phyloP scores from a whole-genome alignment of 1,140 invertebrate species.

The Nasonia vitripennis region DNA sequence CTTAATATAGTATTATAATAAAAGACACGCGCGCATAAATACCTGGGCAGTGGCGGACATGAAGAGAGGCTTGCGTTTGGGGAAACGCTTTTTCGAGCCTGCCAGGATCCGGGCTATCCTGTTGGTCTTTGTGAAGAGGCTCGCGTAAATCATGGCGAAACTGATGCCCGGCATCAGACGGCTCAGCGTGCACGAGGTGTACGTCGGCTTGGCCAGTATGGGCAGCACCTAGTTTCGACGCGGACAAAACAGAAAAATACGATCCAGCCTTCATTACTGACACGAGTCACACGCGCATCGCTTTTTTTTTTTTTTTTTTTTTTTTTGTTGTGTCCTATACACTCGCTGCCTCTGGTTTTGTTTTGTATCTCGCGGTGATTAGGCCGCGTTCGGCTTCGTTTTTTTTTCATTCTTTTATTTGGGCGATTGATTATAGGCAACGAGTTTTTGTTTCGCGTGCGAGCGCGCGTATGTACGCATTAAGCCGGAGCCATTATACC shows the following conservation, averaged over 20 bases:
- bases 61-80: slow-evolving; percentile 85
- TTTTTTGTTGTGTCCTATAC: no score
- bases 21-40: not conserved
- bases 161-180: slow-evolving; percentile 85
- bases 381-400: not conserved
- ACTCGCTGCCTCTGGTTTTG: not conserved
- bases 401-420: not conserved
- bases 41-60: slow-evolving; percentile 77
- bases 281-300: no score
- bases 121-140: slow-evolving; percentile 90
- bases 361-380: not conserved
- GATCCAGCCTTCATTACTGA: slow-evolving; percentile 19
- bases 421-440: no score
- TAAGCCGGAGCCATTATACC: no score
- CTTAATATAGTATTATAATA: no score
- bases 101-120: slow-evolving; percentile 89
- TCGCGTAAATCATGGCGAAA: slow-evolving; percentile 90
- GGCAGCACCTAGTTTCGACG: slow-evolving; percentile 75
- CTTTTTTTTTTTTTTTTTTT: not conserved
- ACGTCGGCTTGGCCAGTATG: slow-evolving; percentile 83
- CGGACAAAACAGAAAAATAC: slow-evolving; percentile 16
- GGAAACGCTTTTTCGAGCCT: slow-evolving; percentile 87
- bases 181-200: slow-evolving; percentile 81
- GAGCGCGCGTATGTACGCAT: no score
- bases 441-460: no score